Percentiles rank a stretch among this genome's conserved stretches.
Evolutionary conservation across 2,888 invertebrate genomes (phyloP).

Genomic region (Hirtodrosophila cameraria): DNA sequence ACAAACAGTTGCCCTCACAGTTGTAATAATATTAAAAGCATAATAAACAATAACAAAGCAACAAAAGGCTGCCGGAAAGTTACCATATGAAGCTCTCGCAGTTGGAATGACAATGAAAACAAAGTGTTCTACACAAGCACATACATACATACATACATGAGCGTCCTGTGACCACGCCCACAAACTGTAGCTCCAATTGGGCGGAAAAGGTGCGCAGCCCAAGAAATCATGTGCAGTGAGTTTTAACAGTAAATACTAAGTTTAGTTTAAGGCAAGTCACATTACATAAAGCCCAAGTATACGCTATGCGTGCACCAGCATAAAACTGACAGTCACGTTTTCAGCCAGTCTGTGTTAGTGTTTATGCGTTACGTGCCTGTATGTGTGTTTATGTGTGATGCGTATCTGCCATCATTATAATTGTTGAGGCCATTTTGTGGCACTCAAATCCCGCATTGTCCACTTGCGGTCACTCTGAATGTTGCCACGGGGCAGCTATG

Average conservation of each 20-base stretch:
- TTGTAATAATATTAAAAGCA: constrained; percentile 24
- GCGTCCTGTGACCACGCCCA: not conserved
- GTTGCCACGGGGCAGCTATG: not conserved
- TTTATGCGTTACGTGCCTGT: constrained; percentile 8
- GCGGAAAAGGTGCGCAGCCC: not conserved
- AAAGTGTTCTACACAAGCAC: constrained; percentile 2
- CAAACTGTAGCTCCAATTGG: not conserved
- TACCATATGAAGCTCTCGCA: constrained; percentile 1
- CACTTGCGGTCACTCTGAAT: constrained; percentile 26
- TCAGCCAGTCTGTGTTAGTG: not conserved
- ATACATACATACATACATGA: too few species aligned
- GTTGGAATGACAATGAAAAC: constrained; percentile 8
- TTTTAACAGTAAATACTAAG: not conserved
- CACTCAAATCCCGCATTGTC: constrained; percentile 15
- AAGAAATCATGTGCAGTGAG: not conserved
- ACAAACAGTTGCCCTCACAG: constrained; percentile 7
- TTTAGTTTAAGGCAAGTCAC: constrained; percentile 5
- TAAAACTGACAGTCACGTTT: constrained; percentile 4
- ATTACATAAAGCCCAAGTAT: constrained; percentile 23
- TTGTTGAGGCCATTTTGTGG: constrained; percentile 23
- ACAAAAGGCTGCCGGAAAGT: constrained; percentile 9
- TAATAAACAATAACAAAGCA: constrained; percentile 8
- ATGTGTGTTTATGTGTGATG: too few species aligned
- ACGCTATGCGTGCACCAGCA: constrained; percentile 12
- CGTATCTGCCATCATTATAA: too few species aligned